A percentile compares a stretch with the other conserved stretches of the same genome.
phyloP scores from a whole-genome alignment of 1,140 invertebrate genomes.

The Delia radicum region DNA sequence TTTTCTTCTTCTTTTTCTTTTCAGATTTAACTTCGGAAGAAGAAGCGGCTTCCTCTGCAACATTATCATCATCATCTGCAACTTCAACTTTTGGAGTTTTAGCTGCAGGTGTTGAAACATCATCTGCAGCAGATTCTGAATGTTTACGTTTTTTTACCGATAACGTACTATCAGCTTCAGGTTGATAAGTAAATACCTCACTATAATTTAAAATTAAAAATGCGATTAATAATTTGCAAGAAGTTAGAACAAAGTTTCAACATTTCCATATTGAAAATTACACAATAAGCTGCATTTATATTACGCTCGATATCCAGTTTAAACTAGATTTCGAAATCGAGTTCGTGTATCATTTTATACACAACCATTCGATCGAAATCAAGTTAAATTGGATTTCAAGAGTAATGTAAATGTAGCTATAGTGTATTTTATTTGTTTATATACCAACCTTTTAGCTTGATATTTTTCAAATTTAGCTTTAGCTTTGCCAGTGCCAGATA shows the following conservation, averaged over 20 bases:
- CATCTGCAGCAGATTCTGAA: conserved; percentile 54
- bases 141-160: conserved; percentile 59
- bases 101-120: conserved; percentile 30
- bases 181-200: conserved; percentile 66
- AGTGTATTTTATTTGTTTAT: neutral
- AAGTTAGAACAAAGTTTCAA: neutral
- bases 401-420: no score
- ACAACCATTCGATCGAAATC: no score
- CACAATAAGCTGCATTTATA: no score
- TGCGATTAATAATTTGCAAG: neutral
- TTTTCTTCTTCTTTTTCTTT: conserved; percentile 57
- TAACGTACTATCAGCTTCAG: conserved; percentile 64
- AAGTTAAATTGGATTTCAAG: conserved; percentile 23
- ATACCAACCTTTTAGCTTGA: conserved; percentile 69
- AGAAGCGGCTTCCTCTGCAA: conserved; percentile 34
- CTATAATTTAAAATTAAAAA: conserved; percentile 55
- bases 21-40: conserved; percentile 36
- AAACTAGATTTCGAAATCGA: no score
- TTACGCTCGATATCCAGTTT: no score
- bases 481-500: conserved; percentile 85
- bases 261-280: no score
- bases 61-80: conserved; percentile 9
- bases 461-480: conserved; percentile 91
- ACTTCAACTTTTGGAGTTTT: conserved; percentile 42
- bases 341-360: no score